Evolutionary conservation across 2,888 invertebrate species (phyloP).

Genomic region (Ormyrus rosae): DNA sequence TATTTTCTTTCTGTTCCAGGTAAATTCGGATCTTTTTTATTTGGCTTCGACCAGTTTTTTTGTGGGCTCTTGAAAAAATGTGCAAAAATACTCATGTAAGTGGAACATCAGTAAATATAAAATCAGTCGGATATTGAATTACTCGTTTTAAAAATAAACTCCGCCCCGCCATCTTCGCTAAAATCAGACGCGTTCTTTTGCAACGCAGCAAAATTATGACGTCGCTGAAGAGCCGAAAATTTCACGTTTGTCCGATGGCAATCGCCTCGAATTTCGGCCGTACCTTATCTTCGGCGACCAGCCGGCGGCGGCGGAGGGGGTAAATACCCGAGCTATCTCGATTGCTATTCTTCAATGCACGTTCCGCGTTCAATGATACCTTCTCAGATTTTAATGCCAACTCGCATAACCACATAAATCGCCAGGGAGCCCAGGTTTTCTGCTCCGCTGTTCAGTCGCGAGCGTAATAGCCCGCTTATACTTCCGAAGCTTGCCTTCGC

Average conservation of each 20-base stretch:
- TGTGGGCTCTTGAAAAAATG: too few relatives aligned
- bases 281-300: not conserved
- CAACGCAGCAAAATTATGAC: not conserved
- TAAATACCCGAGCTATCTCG: slow-evolving; percentile 13
- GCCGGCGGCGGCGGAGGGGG: not conserved
- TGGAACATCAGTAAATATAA: not conserved
- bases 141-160: not conserved
- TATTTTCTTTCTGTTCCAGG: slow-evolving; percentile 30
- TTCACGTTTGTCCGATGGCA: not conserved
- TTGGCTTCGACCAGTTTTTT: too few relatives aligned
- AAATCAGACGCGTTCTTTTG: too few relatives aligned
- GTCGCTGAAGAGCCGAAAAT: not conserved
- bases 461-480: slow-evolving; percentile 20
- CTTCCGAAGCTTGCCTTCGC: slow-evolving; percentile 13
- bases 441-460: not conserved
- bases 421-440: not conserved
- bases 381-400: slow-evolving; percentile 34
- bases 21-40: not conserved
- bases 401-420: slow-evolving; percentile 44
- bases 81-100: not conserved
- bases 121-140: not conserved
- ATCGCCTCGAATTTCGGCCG: not conserved
- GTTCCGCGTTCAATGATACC: slow-evolving; percentile 18
- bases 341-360: not conserved
- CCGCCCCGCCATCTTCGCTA: too few relatives aligned